Evolutionary conservation across 2,113 vertebrate genomes (phyloP).

Genomic region (Gymnorhina tibicen): DNA sequence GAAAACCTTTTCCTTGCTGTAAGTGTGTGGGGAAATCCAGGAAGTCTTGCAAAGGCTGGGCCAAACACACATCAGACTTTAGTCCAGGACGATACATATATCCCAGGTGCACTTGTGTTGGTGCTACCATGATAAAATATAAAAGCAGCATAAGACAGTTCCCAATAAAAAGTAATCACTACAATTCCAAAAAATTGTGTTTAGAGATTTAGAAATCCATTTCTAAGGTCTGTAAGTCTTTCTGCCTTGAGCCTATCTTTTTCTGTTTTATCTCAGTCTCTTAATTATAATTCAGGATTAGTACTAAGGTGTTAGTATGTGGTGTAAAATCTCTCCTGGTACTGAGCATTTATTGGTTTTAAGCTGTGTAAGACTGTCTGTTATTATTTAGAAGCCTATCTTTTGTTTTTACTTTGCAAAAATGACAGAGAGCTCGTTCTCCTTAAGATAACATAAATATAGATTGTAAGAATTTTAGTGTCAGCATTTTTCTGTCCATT

Average conservation of each 20-base stretch:
- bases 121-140: not conserved
- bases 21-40: not conserved
- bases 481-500: not conserved
- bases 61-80: not conserved
- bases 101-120: not conserved
- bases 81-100: not conserved
- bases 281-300: not conserved
- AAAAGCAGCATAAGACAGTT: not conserved
- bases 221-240: not conserved
- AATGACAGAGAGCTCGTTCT: not conserved
- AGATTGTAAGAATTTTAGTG: not conserved
- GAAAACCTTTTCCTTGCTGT: not conserved
- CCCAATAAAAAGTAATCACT: constrained; percentile 23
- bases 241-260: not conserved
- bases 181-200: not conserved
- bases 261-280: not conserved
- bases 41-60: not conserved
- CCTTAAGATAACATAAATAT: not conserved
- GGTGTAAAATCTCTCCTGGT: not conserved
- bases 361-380: not conserved
- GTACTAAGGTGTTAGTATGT: not conserved
- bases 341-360: not conserved
- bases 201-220: constrained; percentile 16
- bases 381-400: not conserved
- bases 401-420: not conserved